A percentile compares a stretch with the other conserved stretches of the same genome.
Conservation (phyloP, 2,113 vertebrate genomes). For the Potamarius usumacintae region DNA sequence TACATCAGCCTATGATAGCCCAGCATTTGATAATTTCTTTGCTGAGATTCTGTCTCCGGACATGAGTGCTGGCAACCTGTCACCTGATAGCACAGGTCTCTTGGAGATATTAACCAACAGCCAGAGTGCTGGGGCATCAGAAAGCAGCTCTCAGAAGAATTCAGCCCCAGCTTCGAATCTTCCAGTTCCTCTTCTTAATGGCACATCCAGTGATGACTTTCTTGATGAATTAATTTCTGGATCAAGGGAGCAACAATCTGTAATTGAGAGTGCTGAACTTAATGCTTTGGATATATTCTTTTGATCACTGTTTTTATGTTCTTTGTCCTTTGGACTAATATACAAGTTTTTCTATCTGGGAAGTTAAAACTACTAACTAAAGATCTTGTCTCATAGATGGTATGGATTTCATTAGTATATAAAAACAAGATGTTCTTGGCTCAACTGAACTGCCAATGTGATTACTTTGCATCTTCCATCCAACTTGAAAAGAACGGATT, state of each 20-base stretch:
- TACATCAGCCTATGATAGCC: constrained; percentile 60
- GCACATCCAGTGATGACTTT: constrained; percentile 69
- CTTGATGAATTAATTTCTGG: constrained; percentile 81
- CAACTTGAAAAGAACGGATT: not conserved
- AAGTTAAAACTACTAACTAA: not conserved
- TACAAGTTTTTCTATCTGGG: not conserved
- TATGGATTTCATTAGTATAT: not conserved
- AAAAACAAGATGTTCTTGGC: not conserved
- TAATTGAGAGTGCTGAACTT: constrained; percentile 74
- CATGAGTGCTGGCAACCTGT: constrained; percentile 67
- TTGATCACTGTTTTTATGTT: constrained; percentile 52
- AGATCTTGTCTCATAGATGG: too few relatives aligned
- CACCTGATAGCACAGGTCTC: constrained; percentile 74
- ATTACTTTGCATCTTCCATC: not conserved
- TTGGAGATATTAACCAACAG: constrained; percentile 74
- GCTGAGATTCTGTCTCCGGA: constrained; percentile 82
- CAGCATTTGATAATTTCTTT: constrained; percentile 75
- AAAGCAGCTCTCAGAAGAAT: constrained; percentile 39
- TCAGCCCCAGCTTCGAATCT: constrained; percentile 54
- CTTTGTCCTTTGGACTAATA: not conserved
- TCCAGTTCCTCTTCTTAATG: constrained; percentile 32
- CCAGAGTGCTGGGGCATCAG: constrained; percentile 52
- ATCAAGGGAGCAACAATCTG: constrained; percentile 66
- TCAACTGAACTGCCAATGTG: not conserved
- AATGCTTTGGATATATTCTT: constrained; percentile 82